These are phyloP conservation scores for Odontophorus gujanensis DNA, from an alignment of 2,113 vertebrate genomes.

Conservation along the genomic window DNA sequence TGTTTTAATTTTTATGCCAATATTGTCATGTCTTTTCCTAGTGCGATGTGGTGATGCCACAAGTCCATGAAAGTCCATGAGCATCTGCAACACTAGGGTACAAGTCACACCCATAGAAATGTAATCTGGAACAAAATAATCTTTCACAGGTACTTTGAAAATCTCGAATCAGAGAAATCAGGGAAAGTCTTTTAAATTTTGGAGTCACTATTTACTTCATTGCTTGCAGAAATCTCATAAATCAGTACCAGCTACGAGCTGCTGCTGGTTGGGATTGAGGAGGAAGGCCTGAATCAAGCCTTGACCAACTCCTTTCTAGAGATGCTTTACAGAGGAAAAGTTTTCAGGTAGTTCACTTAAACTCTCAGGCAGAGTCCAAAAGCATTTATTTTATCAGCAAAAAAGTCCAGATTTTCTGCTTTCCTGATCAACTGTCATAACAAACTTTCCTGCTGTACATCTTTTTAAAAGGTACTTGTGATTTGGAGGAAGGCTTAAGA, in stretches of 20 bases:
- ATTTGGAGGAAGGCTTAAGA: conserved; percentile 17
- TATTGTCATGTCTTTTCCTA: not conserved
- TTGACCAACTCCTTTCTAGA: not conserved
- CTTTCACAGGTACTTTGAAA: not conserved
- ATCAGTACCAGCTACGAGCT: not conserved
- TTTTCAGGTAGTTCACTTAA: not conserved
- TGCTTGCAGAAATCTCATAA: not conserved
- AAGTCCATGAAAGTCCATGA: not conserved
- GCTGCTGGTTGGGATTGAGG: not conserved
- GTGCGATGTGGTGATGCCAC: not conserved
- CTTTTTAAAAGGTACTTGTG: not conserved
- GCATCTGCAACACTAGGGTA: not conserved
- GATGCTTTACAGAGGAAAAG: not conserved
- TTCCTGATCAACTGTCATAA: conserved; percentile 29
- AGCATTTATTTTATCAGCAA: conserved; percentile 15
- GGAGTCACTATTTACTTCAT: not conserved
- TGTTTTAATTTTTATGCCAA: not conserved
- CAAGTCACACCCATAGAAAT: not conserved
- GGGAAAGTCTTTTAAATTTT: not conserved
- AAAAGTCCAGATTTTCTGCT: not conserved
- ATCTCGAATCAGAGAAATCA: not conserved
- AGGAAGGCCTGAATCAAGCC: not conserved
- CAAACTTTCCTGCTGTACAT: conserved; percentile 3
- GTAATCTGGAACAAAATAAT: not conserved
- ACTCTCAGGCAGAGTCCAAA: conserved; percentile 20